Base-by-base conservation (phyloP, 2,797 vertebrate species). In the Peromyscus melanophrys region DNA sequence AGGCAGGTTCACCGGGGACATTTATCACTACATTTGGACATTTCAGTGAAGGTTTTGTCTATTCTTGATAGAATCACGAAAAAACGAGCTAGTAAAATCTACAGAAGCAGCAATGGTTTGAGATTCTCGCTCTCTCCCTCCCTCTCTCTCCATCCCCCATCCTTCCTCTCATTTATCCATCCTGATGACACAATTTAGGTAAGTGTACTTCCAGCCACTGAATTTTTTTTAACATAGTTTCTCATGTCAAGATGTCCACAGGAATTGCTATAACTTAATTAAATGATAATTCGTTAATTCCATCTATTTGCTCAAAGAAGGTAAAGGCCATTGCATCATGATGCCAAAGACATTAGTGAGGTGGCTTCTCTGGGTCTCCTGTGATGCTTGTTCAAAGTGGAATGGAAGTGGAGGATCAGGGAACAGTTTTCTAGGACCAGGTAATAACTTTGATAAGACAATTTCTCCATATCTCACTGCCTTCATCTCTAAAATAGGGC, bases 21-120 rank as follows among this genome's bases (percentile, higher is more conserved):
- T 92, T 92, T 84, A 95, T 93, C 55, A 93, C 31, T 76, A 57
- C 21, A 31, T 94, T 83, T 89, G 84, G 71, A 88, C 46, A 90
- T 87, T 87, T 83, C 71, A n/a, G 21, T 84, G 0, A 92, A 84
- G 71, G 29, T 88, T 95, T 94, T 97, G 0, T 96, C 88, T 93
- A 3, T 77, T 92, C 89, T 94, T 95, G 96, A 82, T 52, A 61
- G 59, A 96, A 83, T 90, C 59, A 89, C 61, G 46, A 29, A 90
- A 89, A 67, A 31, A 6, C 17, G 94, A 91, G 19, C 84, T 83
- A 61, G 31, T 14, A 93, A 97, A 95, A 73, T 77, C 59, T 92
- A 49, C 29, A 75, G 86, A 95, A 69, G 27, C 16, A 12, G 55
- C 46, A 40, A 19, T 77, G 27, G 46, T 75, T 88, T 57, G 73